Evolutionary conservation across 35 echinoderm and acorn worm genomes (phyloP), one percentile per base, ranked within the genome.

Genomic region (Acanthaster planci): DNA sequence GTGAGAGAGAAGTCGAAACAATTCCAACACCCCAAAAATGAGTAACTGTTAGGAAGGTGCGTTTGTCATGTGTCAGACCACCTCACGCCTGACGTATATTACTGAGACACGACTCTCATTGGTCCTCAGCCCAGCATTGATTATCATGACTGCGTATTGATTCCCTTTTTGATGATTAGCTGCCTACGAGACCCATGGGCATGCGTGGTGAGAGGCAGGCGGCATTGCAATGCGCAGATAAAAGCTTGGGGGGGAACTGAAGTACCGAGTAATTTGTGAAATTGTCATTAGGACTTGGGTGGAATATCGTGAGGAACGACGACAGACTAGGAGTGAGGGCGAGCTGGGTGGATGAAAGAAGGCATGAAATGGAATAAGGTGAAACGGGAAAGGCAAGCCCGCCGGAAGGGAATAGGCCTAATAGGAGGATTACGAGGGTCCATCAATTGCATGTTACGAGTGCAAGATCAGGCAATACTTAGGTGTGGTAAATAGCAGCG

Each of bases 121-220:
- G 64, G 64, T 72, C 64, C 64, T 72, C 64, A 72, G 34, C 64
- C 29, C 7, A 23, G 26, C 64, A 72, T 72, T 72, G 64, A 72
- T 72, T 72, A 26, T 72, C 64, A 29, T 72, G 64, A 72, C 64
- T 72, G 64, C 64, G 19, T 72, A 72, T 72, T 72, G 64, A 72
- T 72, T 72, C 34, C 1, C 21, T 26, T 72, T 72, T 26, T 34
- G 22, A 72, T 72, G 64, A 72, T 72, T 35, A 72, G 64, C 64
- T 29, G 4, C 12, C 42, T 12, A 72, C 12, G 34, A 21, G 34
- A 26, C 64, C 64, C 64, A 14, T 72, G 64, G 64, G 64, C 64
- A 72, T 72, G 64, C 64, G 64, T 26, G 30, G 34, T 72, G 34
- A 29, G 34, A 2, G 10, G 64, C 64, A 72, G 42, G 14, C 64